Evolutionary conservation across 2,888 invertebrate genomes (phyloP).

Genomic region (Erebia ligea): DNA sequence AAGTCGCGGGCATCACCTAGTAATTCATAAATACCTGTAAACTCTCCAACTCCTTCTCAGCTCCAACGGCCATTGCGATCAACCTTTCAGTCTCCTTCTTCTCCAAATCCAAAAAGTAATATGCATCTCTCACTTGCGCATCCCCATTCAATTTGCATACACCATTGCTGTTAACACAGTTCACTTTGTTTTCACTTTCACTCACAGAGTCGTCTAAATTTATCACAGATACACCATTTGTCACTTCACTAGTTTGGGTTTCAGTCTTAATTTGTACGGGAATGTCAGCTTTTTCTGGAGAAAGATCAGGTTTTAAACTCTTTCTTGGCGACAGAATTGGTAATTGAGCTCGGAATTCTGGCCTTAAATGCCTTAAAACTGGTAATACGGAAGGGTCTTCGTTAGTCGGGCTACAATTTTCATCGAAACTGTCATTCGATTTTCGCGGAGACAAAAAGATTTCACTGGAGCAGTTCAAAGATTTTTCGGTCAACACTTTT

Average conservation of each 20-base stretch:
- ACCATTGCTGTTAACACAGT: constrained; percentile 47
- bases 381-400: constrained; percentile 82
- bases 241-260: constrained; percentile 48
- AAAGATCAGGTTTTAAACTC: constrained; percentile 61
- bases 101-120: constrained; percentile 90
- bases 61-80: constrained; percentile 85
- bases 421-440: constrained; percentile 55
- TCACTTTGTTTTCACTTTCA: constrained; percentile 49
- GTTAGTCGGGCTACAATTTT: constrained; percentile 60
- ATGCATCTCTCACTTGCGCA: constrained; percentile 84
- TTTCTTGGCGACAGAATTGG: constrained; percentile 87
- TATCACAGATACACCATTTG: constrained; percentile 74
- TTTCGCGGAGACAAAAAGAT: constrained; percentile 59
- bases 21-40: constrained; percentile 62
- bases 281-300: constrained; percentile 67
- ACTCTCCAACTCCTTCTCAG: constrained; percentile 86
- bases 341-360: constrained; percentile 93
- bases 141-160: constrained; percentile 52
- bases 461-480: constrained; percentile 65
- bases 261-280: constrained; percentile 62
- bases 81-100: constrained; percentile 89
- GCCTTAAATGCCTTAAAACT: constrained; percentile 91
- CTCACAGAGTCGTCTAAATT: constrained; percentile 59
- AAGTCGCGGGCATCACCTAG: neutral
- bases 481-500: constrained; percentile 71